These are phyloP conservation scores for Crossocerus cetratus DNA, from an alignment of 2,888 invertebrate genomes.

Conservation along the genomic window DNA sequence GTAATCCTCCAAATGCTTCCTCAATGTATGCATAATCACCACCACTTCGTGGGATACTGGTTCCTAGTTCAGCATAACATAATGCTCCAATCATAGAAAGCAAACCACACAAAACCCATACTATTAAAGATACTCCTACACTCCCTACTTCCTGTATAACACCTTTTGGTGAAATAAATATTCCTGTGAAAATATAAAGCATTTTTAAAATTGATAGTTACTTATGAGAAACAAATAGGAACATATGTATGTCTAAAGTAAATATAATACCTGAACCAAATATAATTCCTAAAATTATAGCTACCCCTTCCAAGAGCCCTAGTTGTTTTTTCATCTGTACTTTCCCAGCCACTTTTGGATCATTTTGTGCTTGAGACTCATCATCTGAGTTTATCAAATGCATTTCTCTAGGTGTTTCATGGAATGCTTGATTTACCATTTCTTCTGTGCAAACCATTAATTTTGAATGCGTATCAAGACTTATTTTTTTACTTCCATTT, in stretches of 20 bases:
- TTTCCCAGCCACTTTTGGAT: conserved; percentile 68
- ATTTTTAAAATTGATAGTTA: conserved; percentile 19
- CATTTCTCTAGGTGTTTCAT: conserved; percentile 43
- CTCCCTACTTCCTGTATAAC: conserved; percentile 94
- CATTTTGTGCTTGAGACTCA: conserved; percentile 17
- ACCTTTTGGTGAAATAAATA: conserved; percentile 97
- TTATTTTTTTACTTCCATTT: neutral
- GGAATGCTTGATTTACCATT: conserved; percentile 42
- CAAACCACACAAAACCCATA: conserved; percentile 93
- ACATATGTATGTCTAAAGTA: neutral
- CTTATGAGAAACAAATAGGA: conserved; percentile 11
- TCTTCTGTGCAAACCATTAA: neutral
- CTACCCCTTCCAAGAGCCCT: conserved; percentile 93
- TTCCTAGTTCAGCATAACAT: conserved; percentile 97
- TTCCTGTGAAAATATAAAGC: conserved; percentile 79
- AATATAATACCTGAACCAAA: conserved; percentile 88
- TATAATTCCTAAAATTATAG: conserved; percentile 95
- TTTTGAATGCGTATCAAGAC: neutral
- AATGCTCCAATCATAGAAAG: conserved; percentile 95
- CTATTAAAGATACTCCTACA: conserved; percentile 90
- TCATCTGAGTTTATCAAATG: conserved; percentile 46
- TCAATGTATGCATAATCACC: conserved; percentile 98
- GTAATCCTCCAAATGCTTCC: conserved; percentile 93
- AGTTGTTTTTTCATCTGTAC: conserved; percentile 92
- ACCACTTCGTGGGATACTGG: conserved; percentile 93